These are phyloP conservation scores for Teleogryllus occipitalis DNA, from an alignment of 1,140 invertebrate species.

Conservation along the genomic window DNA sequence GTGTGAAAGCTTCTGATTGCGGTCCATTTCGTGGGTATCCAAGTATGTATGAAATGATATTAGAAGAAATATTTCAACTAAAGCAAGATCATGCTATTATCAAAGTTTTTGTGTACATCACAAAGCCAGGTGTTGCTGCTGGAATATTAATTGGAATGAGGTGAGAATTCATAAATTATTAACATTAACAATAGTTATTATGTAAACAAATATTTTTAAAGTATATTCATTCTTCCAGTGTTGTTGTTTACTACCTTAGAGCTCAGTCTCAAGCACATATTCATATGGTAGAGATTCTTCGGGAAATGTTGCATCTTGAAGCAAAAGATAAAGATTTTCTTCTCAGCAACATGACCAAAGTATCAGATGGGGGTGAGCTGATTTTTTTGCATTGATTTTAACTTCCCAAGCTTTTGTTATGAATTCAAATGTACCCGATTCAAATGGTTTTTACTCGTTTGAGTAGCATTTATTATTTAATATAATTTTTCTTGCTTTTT, in stretches of 20 bases:
- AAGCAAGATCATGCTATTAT: conserved; percentile 33
- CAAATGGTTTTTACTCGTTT: too few relatives aligned
- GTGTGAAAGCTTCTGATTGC: conserved; percentile 40
- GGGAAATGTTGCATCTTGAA: conserved; percentile 58
- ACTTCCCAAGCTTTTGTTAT: too few relatives aligned
- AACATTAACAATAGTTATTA: background rate
- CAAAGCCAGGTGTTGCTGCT: conserved; percentile 44
- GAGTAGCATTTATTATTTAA: too few relatives aligned
- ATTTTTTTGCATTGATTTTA: background rate
- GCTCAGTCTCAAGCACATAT: conserved; percentile 52
- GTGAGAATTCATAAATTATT: conserved; percentile 33
- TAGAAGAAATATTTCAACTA: conserved; percentile 38
- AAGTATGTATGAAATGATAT: conserved; percentile 42
- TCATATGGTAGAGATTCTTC: conserved; percentile 53
- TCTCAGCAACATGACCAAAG: conserved; percentile 43
- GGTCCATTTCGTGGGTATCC: conserved; percentile 46
- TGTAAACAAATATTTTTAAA: background rate
- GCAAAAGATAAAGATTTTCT: conserved; percentile 69
- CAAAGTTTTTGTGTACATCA: conserved; percentile 37
- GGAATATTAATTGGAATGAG: conserved; percentile 45
- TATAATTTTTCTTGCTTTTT: too few relatives aligned
- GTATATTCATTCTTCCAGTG: conserved; percentile 33
- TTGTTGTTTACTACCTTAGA: conserved; percentile 58
- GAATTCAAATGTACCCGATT: too few relatives aligned
- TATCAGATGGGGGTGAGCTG: conserved; percentile 8